Percentiles rank a stretch among this genome's conserved stretches.
Evolutionary conservation across 2,113 vertebrate species (phyloP).

Genomic region (Lophochroa leadbeateri): DNA sequence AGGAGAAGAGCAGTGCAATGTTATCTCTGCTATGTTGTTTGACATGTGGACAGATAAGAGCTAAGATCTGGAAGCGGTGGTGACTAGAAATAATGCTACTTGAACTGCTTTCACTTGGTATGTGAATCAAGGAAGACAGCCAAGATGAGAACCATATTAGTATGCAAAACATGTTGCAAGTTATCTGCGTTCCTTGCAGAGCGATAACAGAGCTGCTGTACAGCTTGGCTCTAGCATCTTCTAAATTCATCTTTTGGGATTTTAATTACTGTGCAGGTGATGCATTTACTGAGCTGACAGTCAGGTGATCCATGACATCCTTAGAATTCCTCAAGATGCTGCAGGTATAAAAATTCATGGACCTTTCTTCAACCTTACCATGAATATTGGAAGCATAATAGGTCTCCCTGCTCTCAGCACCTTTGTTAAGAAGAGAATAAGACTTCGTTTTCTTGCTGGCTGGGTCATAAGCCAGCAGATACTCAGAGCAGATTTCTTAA

Average conservation of each 20-base stretch:
- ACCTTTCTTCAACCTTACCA: background rate
- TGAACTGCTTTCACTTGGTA: background rate
- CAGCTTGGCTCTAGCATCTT: background rate
- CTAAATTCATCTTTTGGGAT: background rate
- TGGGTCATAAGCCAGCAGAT: background rate
- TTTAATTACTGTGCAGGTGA: constrained; percentile 16
- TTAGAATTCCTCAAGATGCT: background rate
- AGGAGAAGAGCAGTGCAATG: rapidly evolving
- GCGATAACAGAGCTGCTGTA: background rate
- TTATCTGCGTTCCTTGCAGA: background rate
- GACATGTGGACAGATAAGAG: background rate
- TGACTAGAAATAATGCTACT: background rate
- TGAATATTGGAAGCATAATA: background rate
- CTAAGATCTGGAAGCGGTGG: background rate
- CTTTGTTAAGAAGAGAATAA: background rate
- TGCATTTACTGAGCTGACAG: background rate
- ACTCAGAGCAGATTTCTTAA: background rate
- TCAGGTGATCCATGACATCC: background rate
- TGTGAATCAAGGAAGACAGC: background rate
- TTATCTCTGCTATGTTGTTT: background rate
- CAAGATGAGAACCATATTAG: background rate
- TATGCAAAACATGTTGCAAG: background rate
- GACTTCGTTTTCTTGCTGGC: background rate
- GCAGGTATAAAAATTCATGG: background rate
- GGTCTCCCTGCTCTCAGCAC: background rate